Percentiles rank a stretch among this genome's conserved stretches.
Conservation (phyloP, 2,797 vertebrate genomes). For the Chromis chromis region DNA sequence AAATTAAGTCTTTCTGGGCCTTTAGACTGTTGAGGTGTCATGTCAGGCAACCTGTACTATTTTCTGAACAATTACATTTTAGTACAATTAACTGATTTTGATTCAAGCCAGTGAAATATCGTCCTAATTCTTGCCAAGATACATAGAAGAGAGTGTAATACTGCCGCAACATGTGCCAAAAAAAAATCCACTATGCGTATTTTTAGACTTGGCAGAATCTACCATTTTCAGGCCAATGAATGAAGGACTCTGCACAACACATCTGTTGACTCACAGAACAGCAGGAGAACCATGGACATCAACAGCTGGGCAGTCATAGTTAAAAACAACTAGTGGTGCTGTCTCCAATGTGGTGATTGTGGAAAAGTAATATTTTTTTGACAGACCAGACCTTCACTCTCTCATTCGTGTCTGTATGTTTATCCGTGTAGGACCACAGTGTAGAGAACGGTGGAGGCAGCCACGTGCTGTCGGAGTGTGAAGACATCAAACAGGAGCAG, state of each 20-base stretch:
- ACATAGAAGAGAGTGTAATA: too few species aligned
- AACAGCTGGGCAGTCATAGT: constrained; percentile 5
- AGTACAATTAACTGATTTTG: too few species aligned
- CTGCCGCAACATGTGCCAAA: too few species aligned
- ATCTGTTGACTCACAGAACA: not conserved
- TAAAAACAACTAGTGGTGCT: not conserved
- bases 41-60: too few species aligned
- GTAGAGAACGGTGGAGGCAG: constrained; percentile 90
- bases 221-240: not conserved
- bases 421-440: constrained; percentile 86
- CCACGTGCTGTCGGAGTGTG: constrained; percentile 89
- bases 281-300: not conserved
- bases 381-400: not conserved
- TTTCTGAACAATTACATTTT: too few species aligned
- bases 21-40: too few species aligned
- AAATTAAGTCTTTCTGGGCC: too few species aligned
- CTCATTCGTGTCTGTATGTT: constrained; percentile 8
- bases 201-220: not conserved
- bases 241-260: not conserved
- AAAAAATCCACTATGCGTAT: too few species aligned
- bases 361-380: not conserved
- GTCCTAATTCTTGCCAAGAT: too few species aligned
- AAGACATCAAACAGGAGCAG: constrained; percentile 92
- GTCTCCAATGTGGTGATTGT: not conserved
- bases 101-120: too few species aligned